Base-by-base conservation (phyloP, 2,888 invertebrate genomes). In the Lomographa bimaculata region DNA sequence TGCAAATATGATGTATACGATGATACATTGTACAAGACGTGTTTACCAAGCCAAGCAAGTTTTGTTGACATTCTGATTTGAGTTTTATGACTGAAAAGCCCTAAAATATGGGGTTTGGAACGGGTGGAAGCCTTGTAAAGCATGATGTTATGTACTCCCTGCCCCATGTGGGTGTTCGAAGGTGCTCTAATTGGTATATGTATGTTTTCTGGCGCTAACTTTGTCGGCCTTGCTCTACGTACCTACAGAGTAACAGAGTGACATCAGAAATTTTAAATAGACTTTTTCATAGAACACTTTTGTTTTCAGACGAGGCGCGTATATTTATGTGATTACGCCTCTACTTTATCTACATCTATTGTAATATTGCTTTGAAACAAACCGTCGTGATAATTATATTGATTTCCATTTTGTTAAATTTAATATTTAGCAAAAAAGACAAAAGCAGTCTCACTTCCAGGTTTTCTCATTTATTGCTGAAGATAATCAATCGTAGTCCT, bases 261-360 rank as follows among this genome's bases (percentile, higher is more conserved):
- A 87, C 85, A 86, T 86, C 87, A 87, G 68, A 76, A 69, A 75
- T 78, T 82, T 71, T 79, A 85, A 83, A 87, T 87, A 87, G 86
- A 82, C 50, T 71, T 68, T 62, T 56, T 53, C 64, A 64, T 60
- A 65, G 58, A 70, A 61, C 69, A 60, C 18, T 57, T 62, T 20
- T 68, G 67, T 71, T 71, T 68, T 62, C 50, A 46, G 57, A 52
- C 10, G 50, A 40, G 35, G 18, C 28, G 26, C 14, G 29, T 29
- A 20, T 26, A 33, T 36, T 42, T 40, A 20, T 11, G 28, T 18
- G 27, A 16, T 27, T 25, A 38, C 27, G 33, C 28, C 38, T 41
- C 23, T 29, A 41, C 30, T 30, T 44, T 41, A 48, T 41, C 38
- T 44, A 29, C 7, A 35, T 38, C 41, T 20, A 36, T 46, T 39